phyloP scores from a whole-genome alignment of 2,888 invertebrate species.

The Sympetrum striolatum region DNA sequence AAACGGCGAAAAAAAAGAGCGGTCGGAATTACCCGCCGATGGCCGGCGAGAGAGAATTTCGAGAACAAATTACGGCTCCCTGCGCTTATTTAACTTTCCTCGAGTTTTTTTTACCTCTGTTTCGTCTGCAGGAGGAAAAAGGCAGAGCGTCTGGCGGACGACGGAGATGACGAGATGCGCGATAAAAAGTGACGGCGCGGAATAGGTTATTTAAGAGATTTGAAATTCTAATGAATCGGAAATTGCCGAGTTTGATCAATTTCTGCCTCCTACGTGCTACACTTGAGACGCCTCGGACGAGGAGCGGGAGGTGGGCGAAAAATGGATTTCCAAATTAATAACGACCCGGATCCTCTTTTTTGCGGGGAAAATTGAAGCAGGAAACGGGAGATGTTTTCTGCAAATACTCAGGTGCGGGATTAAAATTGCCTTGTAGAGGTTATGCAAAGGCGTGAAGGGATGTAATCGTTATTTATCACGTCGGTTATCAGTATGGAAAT shows the following conservation, averaged over 20 bases:
- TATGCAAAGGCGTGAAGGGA: neutral
- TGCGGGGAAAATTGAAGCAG: neutral
- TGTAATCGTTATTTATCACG: neutral
- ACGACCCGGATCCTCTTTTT: neutral
- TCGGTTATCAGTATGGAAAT: too few relatives aligned
- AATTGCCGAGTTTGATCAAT: constrained; percentile 43
- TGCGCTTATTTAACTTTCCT: constrained; percentile 26
- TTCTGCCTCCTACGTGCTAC: constrained; percentile 18
- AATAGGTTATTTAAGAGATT: constrained; percentile 30
- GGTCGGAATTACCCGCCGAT: neutral
- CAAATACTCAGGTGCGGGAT: constrained; percentile 24
- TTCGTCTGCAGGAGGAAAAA: neutral
- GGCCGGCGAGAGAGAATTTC: constrained; percentile 12
- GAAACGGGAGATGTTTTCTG: constrained; percentile 15
- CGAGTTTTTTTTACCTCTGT: neutral
- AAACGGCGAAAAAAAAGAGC: neutral
- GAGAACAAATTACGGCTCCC: constrained; percentile 19
- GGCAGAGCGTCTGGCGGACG: neutral
- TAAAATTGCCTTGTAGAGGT: neutral
- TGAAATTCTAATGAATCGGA: constrained; percentile 39
- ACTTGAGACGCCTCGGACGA: neutral
- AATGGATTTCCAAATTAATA: constrained; percentile 4
- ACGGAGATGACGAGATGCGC: neutral
- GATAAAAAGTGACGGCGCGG: neutral
- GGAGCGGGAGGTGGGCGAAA: neutral